Conservation (phyloP, 1,140 invertebrate genomes). For the Calliopsis andreniformis region DNA sequence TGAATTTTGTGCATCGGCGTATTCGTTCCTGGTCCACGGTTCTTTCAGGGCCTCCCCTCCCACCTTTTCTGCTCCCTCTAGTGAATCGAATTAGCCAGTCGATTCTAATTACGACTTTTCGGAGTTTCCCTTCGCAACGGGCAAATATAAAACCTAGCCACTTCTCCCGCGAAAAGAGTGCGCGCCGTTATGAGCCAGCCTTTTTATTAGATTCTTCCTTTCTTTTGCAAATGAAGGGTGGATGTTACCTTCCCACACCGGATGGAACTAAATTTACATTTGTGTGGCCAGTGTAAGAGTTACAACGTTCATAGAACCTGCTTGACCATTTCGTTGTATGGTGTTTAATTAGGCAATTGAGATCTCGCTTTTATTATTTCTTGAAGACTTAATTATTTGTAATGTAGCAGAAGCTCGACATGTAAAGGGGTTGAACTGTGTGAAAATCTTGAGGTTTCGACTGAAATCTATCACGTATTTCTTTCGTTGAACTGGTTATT, state of each 20-base stretch:
- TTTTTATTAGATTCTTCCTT: constrained; percentile 9
- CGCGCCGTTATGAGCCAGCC: not conserved
- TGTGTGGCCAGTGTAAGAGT: too few relatives aligned
- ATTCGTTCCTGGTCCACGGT: not conserved
- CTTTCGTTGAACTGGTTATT: too few relatives aligned
- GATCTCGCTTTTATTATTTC: too few relatives aligned
- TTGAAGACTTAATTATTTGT: too few relatives aligned
- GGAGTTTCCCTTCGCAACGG: not conserved
- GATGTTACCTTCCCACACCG: not conserved
- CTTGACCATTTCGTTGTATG: too few relatives aligned
- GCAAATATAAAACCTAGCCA: not conserved
- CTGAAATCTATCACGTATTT: too few relatives aligned
- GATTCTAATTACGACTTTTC: constrained; percentile 35
- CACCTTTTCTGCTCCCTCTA: too few relatives aligned
- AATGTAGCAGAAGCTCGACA: too few relatives aligned
- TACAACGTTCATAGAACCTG: too few relatives aligned
- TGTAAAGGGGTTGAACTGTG: too few relatives aligned
- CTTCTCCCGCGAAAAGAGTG: not conserved
- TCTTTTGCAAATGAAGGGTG: constrained; percentile 15
- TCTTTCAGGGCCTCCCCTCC: not conserved
- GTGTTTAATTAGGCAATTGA: too few relatives aligned
- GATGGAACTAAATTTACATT: not conserved
- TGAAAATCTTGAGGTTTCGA: too few relatives aligned
- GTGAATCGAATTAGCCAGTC: constrained; percentile 19
- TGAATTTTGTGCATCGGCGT: constrained; percentile 27